Evolutionary conservation across 1,140 invertebrate species (phyloP).

Genomic region (Tetragonula clypearis): DNA sequence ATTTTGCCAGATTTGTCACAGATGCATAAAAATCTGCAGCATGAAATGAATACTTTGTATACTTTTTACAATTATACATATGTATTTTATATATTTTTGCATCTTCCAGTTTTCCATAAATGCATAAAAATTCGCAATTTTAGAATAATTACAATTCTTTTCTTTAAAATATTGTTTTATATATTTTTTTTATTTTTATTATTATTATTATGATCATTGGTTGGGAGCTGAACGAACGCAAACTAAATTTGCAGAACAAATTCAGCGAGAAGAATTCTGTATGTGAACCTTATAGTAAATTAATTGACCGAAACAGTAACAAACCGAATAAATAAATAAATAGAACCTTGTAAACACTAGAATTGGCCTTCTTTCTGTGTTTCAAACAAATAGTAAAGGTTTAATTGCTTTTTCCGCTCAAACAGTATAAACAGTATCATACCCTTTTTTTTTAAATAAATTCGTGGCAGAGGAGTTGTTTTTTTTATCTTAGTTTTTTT

Average conservation of each 20-base stretch:
- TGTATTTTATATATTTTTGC: no score
- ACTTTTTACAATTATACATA: no score
- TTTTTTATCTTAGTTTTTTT: neutral
- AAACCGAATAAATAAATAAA: neutral
- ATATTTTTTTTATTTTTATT: neutral
- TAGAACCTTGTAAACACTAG: neutral
- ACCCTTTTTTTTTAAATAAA: neutral
- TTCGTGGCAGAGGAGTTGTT: neutral
- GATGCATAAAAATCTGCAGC: no score
- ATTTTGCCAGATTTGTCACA: no score
- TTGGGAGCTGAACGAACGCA: neutral
- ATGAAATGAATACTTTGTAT: no score
- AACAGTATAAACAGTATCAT: neutral
- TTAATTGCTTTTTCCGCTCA: neutral
- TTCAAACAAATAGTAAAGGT: neutral
- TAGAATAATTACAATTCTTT: neutral
- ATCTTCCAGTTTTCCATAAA: no score
- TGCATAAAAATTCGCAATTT: neutral
- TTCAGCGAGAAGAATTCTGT: neutral
- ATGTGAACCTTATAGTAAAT: neutral
- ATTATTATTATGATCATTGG: neutral
- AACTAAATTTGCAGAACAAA: neutral
- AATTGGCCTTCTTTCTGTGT: neutral
- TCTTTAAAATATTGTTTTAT: neutral
- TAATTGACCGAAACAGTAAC: neutral